phyloP scores from a whole-genome alignment of 2,888 invertebrate species.

The Hipparchia semele region DNA sequence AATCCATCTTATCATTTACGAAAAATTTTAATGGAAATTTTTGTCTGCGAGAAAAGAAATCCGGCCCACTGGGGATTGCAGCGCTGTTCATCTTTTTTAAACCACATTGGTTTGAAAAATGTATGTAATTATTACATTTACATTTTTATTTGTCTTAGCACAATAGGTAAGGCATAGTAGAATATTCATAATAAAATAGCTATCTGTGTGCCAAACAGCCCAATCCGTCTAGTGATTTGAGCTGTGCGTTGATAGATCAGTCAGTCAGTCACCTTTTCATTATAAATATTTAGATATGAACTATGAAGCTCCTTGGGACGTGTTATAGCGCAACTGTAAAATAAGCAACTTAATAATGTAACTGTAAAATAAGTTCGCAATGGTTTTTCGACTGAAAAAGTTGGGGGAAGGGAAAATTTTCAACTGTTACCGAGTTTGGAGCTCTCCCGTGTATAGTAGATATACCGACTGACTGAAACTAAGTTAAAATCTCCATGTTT shows the following conservation, averaged over 20 bases:
- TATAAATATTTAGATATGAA: no score
- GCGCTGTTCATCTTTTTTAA: neutral
- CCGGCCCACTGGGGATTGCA: constrained; percentile 54
- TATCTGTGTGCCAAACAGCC: no score
- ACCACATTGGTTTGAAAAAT: no score
- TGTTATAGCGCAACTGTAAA: constrained; percentile 21
- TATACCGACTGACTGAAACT: constrained; percentile 31
- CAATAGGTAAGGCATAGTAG: no score
- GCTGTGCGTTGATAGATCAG: no score
- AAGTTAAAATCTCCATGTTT: constrained; percentile 36
- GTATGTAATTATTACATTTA: no score
- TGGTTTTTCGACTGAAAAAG: constrained; percentile 44
- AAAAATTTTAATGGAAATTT: constrained; percentile 76
- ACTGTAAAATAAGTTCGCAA: constrained; percentile 37
- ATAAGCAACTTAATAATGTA: constrained; percentile 28
- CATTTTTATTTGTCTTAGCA: no score
- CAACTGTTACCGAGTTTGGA: constrained; percentile 39
- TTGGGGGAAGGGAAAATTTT: constrained; percentile 39
- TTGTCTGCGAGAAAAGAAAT: constrained; percentile 66
- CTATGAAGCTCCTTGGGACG: no score
- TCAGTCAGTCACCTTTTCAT: no score
- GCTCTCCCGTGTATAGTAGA: constrained; percentile 34
- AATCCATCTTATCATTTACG: constrained; percentile 79
- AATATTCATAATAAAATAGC: no score
- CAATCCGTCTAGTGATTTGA: no score